These are phyloP conservation scores for Microctonus brassicae DNA, from an alignment of 2,888 invertebrate genomes.

Conservation along the genomic window DNA sequence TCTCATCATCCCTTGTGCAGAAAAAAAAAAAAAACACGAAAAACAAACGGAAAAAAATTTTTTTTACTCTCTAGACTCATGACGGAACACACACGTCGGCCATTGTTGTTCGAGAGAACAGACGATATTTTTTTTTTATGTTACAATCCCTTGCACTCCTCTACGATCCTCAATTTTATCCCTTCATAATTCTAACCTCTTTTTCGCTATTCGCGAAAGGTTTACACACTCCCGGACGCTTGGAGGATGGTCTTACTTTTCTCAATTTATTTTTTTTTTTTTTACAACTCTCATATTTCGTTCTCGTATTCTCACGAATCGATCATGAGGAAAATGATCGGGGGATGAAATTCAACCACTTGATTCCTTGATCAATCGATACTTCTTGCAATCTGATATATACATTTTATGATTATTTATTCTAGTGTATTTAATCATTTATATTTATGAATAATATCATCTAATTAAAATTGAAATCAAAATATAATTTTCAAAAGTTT, in stretches of 20 bases:
- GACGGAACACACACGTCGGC: constrained; percentile 12
- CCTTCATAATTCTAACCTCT: not conserved
- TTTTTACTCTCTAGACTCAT: not conserved
- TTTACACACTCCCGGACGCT: constrained; percentile 13
- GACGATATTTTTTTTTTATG: constrained; percentile 23
- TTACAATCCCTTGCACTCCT: not conserved
- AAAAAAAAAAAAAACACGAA: not conserved
- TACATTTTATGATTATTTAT: too few species aligned
- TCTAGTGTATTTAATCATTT: too few species aligned
- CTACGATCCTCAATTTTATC: too few species aligned
- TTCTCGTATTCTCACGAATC: not conserved
- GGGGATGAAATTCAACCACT: constrained; percentile 9
- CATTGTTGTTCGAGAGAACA: constrained; percentile 11
- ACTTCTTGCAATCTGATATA: too few species aligned
- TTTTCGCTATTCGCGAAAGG: constrained; percentile 1
- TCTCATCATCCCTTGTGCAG: constrained; percentile 17
- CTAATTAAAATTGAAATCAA: too few species aligned
- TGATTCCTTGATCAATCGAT: constrained; percentile 11
- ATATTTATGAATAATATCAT: too few species aligned
- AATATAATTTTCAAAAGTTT: too few species aligned
- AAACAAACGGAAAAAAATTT: not conserved
- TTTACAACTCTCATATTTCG: constrained; percentile 22
- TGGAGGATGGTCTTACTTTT: constrained; percentile 3
- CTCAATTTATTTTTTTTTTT: constrained; percentile 8
- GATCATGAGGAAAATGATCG: constrained; percentile 8